Evolutionary conservation across 2,888 invertebrate genomes (phyloP), one percentile per base, ranked within the genome.

Genomic region (Philonicus albiceps): DNA sequence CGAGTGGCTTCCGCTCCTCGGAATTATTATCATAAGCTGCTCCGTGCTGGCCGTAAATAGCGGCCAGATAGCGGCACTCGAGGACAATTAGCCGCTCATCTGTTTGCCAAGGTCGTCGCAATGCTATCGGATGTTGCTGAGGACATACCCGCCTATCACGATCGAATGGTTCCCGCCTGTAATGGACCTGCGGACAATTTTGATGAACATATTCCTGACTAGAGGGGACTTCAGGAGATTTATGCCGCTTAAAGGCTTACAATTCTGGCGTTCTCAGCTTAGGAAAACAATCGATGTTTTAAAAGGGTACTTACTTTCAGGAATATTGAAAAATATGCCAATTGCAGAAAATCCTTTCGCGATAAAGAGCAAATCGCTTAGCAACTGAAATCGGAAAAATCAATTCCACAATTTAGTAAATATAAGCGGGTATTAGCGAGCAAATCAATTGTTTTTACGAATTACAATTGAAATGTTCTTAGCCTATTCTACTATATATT

Each of bases 1-100:
- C 81, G 27, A 74, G 80, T 86, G 55, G 40, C 55, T 78, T 86
- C 64, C 75, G 37, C 13, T 34, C 22, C 19, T 37, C 74, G 8
- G 22, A 64, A 11, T 64, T 64, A 64, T 64, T 64, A 64, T 64
- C 64, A 64, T 64, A 64, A 64, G 64, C 64, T 64, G 3, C 27
- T 64, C 64, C 22, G 22, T 27, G 27, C 11, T 64, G 64, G 22
- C 64, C 64, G 27, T 64, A 64, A 64, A 64, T 64, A 64, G 64
- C 64, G 64, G 27, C 64, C 64, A 22, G 64, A 64, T 64, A 64
- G 64, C 64, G 11, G 27, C 22, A 22, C 64, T 27, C 64, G 64
- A 64, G 64, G 64, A 64, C 64, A 64, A 64, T 64, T 64, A 64
- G 64, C 64, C 64, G 64, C 64, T 64, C 64, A 64, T 64, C 64